Base-by-base conservation (phyloP, 2,797 vertebrate species). In the Sebastes ruberrimus region DNA sequence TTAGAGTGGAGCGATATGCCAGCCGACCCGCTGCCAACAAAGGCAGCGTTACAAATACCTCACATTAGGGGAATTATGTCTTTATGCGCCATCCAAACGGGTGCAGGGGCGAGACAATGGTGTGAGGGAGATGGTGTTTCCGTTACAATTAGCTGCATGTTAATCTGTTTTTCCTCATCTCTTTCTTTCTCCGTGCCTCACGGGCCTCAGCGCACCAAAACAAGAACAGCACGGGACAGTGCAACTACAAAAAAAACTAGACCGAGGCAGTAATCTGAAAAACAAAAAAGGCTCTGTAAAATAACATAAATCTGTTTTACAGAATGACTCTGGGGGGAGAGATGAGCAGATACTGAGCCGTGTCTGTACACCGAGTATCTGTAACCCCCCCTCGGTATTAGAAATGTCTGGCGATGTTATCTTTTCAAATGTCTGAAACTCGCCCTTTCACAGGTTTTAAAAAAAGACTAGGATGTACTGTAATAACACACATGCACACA, bases 51-150 rank as follows among this genome's bases (percentile, higher is more conserved):
- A 94, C 92, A 91, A 93, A 94, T 90, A 89, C 88, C 89, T 89
- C 90, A 90, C 88, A 94, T 94, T 92, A 94, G 84, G 84, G 92
- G 90, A 93, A 94, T 94, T 90, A 93, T 86, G 86, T 87, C 87
- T 93, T 87, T 88, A 91, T 90, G 80, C 23, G 5, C 49, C 73
- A 64, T 89, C 82, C 78, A 79, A 87, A 89, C 46, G 38, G 84
- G 71, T 64, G 20, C 68, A 55, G 66, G 32, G 69, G 66, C 20
- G 13, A 78, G 78, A 95, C 89, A 94, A 93, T 90, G 52, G 77
- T 23, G 74, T 5, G 70, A 85, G 75, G 30, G 84, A 87, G 86
- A 88, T 10, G 80, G n/a, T 2, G 84, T 80, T 91, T 92, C 89
- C 53, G 76, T 86, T 75, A 85, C 88, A 89, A 93, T 92, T 92